Evolutionary conservation across 2,113 vertebrate species (phyloP), one percentile per base, ranked within the genome.

Genomic region (Zosterops lateralis): DNA sequence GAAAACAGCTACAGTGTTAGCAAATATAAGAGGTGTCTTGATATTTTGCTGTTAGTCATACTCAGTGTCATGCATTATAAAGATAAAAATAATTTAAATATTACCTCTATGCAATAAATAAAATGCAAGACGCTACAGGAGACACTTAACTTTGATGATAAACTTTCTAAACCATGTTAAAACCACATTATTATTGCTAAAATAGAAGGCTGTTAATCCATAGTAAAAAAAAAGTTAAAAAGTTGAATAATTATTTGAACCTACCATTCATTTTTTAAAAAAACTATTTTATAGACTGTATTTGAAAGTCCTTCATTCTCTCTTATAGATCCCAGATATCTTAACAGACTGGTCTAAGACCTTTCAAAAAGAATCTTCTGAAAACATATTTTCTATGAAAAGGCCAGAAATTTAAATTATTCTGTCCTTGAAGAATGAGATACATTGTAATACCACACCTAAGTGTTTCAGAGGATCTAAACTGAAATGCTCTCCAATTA

Each of bases 281-380:
- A 47, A 47, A 3, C 1, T 45, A 3, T 67, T 73, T 15, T 38
- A 7, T 17, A 51, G 19, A 36, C 3, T 31, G 0, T n/a, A 21
- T 65, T 13, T 65, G 22, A 84, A 92, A 68, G 12, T 38, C n/a
- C n/a, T 83, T 83, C 2, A 24, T 61, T 70, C 20, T 73, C 20
- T 61, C 6, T 47, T 57, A 32, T 9, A 56, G 25, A 26, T 72
- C 12, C 14, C 21, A 86, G 48, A 36, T 36, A 29, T 48, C 25
- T 48, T 64, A 79, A 36, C 9, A 28, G 28, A 72, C 45, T 31
- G 8, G 10, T 81, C 80, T 76, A 80, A 40, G 44, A 32, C 1
- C 16, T 72, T 67, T 73, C 8, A 67, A n/a, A 53, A 80, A 48
- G 4, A 72, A 15, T 48, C 42, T 8, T 54, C 44, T 64, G 68